Percentiles rank a stretch among this genome's conserved stretches.
Conservation (phyloP, 2,797 vertebrate genomes). For the Halcyon chelicuti region DNA sequence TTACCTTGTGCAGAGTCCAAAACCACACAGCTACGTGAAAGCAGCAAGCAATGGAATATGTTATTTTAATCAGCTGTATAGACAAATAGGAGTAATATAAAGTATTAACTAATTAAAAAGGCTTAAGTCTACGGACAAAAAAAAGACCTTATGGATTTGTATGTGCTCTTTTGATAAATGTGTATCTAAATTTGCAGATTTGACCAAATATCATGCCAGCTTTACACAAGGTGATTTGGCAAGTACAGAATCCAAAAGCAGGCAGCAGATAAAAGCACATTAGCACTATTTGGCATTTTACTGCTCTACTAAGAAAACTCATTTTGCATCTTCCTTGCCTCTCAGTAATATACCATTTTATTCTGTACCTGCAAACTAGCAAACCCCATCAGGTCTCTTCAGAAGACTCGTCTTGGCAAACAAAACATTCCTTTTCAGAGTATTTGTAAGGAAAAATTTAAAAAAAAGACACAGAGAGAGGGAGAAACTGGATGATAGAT, state of each 20-base stretch:
- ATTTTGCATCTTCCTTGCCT: neutral
- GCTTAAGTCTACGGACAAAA: neutral
- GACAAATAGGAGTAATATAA: neutral
- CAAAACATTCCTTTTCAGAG: neutral
- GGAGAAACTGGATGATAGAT: neutral
- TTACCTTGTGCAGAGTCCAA: neutral
- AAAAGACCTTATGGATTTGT: neutral
- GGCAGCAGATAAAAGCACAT: neutral
- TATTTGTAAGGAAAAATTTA: neutral
- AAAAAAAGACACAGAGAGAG: no score
- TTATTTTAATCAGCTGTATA: neutral
- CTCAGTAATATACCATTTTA: neutral
- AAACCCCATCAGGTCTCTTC: neutral
- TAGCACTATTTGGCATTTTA: neutral
- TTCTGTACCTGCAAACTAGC: neutral
- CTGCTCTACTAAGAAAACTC: neutral
- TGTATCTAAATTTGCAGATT: neutral
- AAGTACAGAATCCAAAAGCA: neutral
- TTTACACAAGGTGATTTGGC: neutral
- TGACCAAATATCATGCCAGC: neutral
- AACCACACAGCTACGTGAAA: neutral
- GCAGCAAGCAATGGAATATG: neutral
- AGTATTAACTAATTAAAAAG: neutral
- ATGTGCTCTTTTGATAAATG: neutral
- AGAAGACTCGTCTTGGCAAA: neutral